A percentile compares a stretch with the other conserved stretches of the same genome.
phyloP scores from a whole-genome alignment of 2,113 vertebrate species.

The Macrotis lagotis region DNA sequence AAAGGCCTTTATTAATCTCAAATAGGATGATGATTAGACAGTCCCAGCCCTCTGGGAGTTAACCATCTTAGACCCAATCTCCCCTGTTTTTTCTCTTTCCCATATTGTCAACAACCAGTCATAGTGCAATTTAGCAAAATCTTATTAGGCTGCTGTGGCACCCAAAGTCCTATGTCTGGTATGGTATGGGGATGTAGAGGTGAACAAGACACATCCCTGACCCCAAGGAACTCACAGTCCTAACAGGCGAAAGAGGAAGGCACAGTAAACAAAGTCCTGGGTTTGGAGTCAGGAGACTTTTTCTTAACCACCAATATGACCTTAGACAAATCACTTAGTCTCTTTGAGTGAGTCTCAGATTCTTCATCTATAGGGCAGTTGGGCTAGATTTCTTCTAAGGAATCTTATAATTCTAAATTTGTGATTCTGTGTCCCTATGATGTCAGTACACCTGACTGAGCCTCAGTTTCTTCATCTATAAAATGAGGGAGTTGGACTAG shows the following conservation, averaged over 20 bases:
- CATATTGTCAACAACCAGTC: not conserved
- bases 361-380: not conserved
- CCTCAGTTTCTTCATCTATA: not conserved
- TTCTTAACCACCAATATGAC: slow-evolving; percentile 1
- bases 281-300: slow-evolving; percentile 15
- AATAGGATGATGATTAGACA: not conserved
- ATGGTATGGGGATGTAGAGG: not conserved
- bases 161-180: slow-evolving; percentile 29
- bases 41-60: not conserved
- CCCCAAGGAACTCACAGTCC: not conserved
- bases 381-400: slow-evolving; percentile 7
- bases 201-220: not conserved
- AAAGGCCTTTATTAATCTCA: not conserved
- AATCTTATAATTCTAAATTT: not conserved
- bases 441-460: not conserved
- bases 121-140: not conserved
- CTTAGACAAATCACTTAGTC: slow-evolving; percentile 37
- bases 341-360: slow-evolving; percentile 12
- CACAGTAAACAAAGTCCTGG: slow-evolving; percentile 3
- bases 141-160: not conserved
- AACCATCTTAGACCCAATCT: not conserved
- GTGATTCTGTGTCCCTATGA: not conserved
- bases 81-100: not conserved
- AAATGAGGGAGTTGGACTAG: not conserved
- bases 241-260: not conserved